These are phyloP conservation scores for Aptenodytes forsteri DNA, from an alignment of 2,113 vertebrate genomes.

Conservation along the genomic window DNA sequence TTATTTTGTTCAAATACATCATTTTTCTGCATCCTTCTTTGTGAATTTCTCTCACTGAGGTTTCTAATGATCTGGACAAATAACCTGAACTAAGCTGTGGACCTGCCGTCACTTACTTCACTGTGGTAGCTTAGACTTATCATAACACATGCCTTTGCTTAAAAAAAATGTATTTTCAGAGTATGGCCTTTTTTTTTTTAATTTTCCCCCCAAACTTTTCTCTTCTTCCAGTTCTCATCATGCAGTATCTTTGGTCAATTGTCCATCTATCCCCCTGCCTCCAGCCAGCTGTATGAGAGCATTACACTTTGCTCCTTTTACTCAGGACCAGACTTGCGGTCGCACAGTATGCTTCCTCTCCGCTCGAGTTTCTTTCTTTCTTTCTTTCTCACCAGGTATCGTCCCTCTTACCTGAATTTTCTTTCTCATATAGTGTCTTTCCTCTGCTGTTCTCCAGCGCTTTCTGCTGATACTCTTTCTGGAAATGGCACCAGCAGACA, in stretches of 20 bases:
- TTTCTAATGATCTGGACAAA: background rate
- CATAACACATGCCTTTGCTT: background rate
- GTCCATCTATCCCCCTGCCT: background rate
- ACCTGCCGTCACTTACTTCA: background rate
- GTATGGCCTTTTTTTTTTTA: too few species aligned
- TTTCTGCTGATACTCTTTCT: background rate
- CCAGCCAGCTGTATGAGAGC: background rate
- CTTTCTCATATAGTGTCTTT: background rate
- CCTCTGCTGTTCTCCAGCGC: background rate
- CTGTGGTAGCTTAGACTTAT: background rate
- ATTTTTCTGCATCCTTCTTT: background rate
- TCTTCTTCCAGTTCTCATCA: background rate
- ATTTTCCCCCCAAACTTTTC: background rate
- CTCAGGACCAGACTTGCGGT: background rate
- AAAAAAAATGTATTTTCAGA: background rate
- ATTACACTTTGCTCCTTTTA: background rate
- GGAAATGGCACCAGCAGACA: background rate
- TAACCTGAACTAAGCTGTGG: background rate
- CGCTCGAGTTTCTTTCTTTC: background rate
- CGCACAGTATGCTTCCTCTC: background rate
- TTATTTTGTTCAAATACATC: background rate
- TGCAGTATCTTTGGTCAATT: background rate
- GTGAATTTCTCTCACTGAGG: background rate
- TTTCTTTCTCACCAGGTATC: background rate
- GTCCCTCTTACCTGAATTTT: background rate